Conservation (phyloP, 1,140 invertebrate genomes). For the Meloidogyne floridensis region DNA sequence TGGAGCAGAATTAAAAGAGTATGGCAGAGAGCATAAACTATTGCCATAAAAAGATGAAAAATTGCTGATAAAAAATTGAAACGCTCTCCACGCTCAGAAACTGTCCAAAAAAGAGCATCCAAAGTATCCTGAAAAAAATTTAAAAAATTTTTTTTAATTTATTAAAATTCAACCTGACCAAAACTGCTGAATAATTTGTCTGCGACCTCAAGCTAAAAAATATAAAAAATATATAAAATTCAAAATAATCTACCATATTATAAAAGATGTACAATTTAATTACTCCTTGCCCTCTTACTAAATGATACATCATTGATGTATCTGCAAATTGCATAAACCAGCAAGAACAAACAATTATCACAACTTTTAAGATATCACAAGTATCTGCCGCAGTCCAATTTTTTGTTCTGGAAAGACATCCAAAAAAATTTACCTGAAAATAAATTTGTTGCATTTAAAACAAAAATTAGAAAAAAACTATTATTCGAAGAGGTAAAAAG, state of each 20-base stretch:
- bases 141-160: neutral
- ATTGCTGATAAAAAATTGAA: constrained; percentile 46
- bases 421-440: constrained; percentile 56
- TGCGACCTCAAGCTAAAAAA: constrained; percentile 78
- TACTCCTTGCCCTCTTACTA: constrained; percentile 96
- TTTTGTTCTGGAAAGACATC: constrained; percentile 59
- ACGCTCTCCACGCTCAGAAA: constrained; percentile 65
- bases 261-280: constrained; percentile 99
- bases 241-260: constrained; percentile 77
- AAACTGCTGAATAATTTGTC: constrained; percentile 93
- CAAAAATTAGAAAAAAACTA: constrained; percentile 77
- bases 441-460: neutral
- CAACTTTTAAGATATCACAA: constrained; percentile 92
- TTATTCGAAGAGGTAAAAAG: constrained; percentile 88
- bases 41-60: constrained; percentile 80
- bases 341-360: constrained; percentile 76
- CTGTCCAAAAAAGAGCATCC: constrained; percentile 95
- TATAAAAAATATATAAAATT: neutral
- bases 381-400: constrained; percentile 77
- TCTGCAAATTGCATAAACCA: constrained; percentile 86
- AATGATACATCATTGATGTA: constrained; percentile 96
- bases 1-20: constrained; percentile 80
- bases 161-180: constrained; percentile 72
- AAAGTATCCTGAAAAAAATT: constrained; percentile 79
- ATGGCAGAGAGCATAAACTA: constrained; percentile 92